These are phyloP conservation scores for Plebejus melissa DNA, from an alignment of 2,888 invertebrate species.

Conservation along the genomic window DNA sequence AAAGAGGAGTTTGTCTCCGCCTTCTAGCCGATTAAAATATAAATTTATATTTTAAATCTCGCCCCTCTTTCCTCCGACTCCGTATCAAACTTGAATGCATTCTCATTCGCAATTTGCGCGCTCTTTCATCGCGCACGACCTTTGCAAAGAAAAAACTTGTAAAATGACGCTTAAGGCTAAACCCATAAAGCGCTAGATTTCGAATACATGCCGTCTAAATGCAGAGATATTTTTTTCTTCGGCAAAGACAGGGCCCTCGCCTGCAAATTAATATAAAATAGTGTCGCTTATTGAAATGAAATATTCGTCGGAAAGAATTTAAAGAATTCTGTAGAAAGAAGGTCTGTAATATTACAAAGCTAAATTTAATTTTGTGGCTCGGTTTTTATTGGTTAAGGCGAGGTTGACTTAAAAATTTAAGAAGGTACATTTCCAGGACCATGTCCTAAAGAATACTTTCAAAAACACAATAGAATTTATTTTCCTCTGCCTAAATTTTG, in stretches of 20 bases:
- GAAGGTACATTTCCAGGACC: not conserved
- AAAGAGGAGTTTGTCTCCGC: slow-evolving; percentile 51
- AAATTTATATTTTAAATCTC: slow-evolving; percentile 73
- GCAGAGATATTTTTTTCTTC: slow-evolving; percentile 4
- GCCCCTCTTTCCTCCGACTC: slow-evolving; percentile 54
- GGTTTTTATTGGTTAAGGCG: slow-evolving; percentile 9
- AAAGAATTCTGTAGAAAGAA: not conserved
- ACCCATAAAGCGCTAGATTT: slow-evolving; percentile 31
- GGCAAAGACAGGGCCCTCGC: slow-evolving; percentile 5
- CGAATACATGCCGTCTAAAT: slow-evolving; percentile 31
- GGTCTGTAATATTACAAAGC: slow-evolving; percentile 5
- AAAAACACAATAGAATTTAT: not conserved
- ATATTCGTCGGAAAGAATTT: slow-evolving; percentile 2
- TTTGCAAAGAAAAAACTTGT: slow-evolving; percentile 37
- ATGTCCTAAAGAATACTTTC: not conserved
- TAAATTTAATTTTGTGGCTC: slow-evolving; percentile 4
- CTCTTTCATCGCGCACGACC: slow-evolving; percentile 55
- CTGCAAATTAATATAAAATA: slow-evolving; percentile 26
- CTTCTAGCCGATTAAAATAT: slow-evolving; percentile 66
- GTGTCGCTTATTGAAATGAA: slow-evolving; percentile 19
- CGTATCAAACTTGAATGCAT: slow-evolving; percentile 64
- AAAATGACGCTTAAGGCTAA: slow-evolving; percentile 32
- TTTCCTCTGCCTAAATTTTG: not conserved
- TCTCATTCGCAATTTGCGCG: slow-evolving; percentile 67
- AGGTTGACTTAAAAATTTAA: not conserved